Evolutionary conservation across 2,113 vertebrate species (phyloP), one percentile per base, ranked within the genome.

Genomic region (Gadus macrocephalus): DNA sequence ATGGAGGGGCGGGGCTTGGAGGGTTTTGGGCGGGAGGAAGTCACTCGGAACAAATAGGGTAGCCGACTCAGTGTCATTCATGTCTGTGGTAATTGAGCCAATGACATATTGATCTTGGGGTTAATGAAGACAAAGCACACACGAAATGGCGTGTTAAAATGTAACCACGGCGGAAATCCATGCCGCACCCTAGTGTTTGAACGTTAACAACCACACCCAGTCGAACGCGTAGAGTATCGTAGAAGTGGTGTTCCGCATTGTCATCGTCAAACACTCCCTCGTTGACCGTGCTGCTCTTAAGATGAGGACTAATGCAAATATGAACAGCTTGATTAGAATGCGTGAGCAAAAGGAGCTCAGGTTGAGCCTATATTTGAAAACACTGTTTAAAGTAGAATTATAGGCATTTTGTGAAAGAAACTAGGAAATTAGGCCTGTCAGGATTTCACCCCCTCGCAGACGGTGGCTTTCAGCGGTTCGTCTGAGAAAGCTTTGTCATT

Each of bases 101-200:
- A 86, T 83, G 85, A 87, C 84, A 79, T 88, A 88, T 90, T 85
- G 86, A 90, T 89, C 78, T 83, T 72, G 71, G 69, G 83, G 85
- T 87, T 90, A 90, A 90, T 89, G 84, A 89, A 89, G 85, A 88
- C 81, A 89, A 82, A 88, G 81, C 79, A 83, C 79, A 75, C 72
- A 35, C 55, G 76, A 80, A 74, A 83, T 71, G 56, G 49, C 71
- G 60, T 62, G 77, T 68, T 84, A 77, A 86, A 83, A 80, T 78
- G 73, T 69, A 58, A 68, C 67, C 66, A 27, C 62, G 71, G 25
- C 62, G 72, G 77, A 83, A 81, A 86, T 85, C 75, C 68, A 2
- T 62, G 67, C 20, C 0, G 28, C 77, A 83, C 82, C 38, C 69
- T 53, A 27, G 31, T 59, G 68, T 14, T 9, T 81, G 79, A 84